These are phyloP conservation scores for Mobula birostris DNA, from an alignment of 2,113 vertebrate genomes.

Conservation along the genomic window DNA sequence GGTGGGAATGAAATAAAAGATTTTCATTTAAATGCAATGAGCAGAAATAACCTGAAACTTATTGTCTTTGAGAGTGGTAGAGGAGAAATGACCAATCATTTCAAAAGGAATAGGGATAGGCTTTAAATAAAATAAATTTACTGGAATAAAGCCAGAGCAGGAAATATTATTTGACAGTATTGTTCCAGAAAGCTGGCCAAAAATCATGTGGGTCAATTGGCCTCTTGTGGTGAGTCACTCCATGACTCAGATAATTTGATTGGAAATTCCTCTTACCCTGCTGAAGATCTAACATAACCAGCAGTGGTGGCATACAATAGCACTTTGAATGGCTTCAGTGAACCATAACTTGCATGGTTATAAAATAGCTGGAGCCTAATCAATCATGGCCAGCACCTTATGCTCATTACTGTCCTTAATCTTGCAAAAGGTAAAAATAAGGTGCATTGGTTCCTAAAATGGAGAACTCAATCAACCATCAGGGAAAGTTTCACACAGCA, in stretches of 20 bases:
- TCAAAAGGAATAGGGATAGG: no score
- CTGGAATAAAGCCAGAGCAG: no score
- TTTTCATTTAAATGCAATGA: background rate
- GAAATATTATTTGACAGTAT: no score
- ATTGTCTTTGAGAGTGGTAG: background rate
- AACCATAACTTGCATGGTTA: background rate
- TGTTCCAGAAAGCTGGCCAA: no score
- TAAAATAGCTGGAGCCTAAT: background rate
- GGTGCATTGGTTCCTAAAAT: background rate
- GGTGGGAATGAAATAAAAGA: background rate
- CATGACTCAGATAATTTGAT: no score
- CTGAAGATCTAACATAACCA: background rate
- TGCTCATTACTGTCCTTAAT: background rate
- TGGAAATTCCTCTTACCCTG: background rate
- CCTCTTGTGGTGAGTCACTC: no score
- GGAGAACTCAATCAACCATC: background rate
- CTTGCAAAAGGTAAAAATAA: background rate
- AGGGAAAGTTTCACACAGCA: background rate
- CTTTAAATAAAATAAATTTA: no score
- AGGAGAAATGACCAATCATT: no score
- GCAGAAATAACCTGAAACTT: background rate
- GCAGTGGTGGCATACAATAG: background rate
- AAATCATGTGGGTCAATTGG: no score
- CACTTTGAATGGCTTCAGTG: background rate
- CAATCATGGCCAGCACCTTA: background rate